Evolutionary conservation across 2,888 invertebrate genomes (phyloP), one percentile per base, ranked within the genome.

Genomic region (Erynnis tages): DNA sequence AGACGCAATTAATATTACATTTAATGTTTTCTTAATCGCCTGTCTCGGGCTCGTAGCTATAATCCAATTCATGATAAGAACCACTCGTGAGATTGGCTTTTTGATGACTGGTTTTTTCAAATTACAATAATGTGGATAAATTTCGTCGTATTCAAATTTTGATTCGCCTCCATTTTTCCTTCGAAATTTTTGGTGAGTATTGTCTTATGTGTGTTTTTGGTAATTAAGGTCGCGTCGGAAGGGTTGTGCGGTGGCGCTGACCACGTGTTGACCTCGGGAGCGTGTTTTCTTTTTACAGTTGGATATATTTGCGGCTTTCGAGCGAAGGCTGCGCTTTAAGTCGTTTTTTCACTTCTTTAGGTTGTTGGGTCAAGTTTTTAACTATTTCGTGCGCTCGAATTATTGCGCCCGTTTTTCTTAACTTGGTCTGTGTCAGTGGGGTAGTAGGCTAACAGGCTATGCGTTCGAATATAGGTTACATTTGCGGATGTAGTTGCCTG

Each of bases 251-350:
- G 32, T 34, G n/a, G n/a, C 23, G 4, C n/a, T 40, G 43, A 43
- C 49, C 49, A 50, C 49, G 49, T 50, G 49, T 50, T 50, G 49
- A 50, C 49, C 49, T 50, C 49, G 49, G 7, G 8, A 16, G 17
- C 8, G 40, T 41, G 32, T 49, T 49, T 41, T 49, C 40, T 40
- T 49, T 34, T 23, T 25, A 21, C 25, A 32, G 40, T 40, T 48
- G 21, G 21, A 50, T 43, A 43, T 50, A 40, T 50, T 27, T 50
- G 34, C 13, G 32, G 49, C 6, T 43, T 34, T 50, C 17, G 34
- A 17, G 11, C 11, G 40, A 34, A 41, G 32, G 40, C 34, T 27
- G 19, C 13, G 34, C 25, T 25, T 35, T 25, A 16, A 30, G 30
- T 27, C 14, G 27, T 27, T 30, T 48, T 47, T 29, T 17, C 19